These are phyloP conservation scores for Leptoclinus maculatus DNA, from an alignment of 2,797 vertebrate species.

Conservation along the genomic window DNA sequence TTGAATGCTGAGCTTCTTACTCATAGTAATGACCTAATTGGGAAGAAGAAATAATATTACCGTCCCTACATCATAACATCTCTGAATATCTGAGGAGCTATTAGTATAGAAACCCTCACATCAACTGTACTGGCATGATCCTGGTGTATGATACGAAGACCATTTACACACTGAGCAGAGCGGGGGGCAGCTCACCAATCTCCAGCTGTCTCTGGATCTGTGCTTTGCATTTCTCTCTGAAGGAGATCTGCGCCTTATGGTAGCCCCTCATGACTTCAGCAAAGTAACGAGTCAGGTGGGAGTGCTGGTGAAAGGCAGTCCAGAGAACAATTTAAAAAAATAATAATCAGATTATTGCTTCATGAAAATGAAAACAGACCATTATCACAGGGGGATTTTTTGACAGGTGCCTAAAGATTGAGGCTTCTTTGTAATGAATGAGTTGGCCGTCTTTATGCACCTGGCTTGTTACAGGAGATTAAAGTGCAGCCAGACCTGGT, in stretches of 20 bases:
- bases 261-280: slow-evolving; percentile 90
- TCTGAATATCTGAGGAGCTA: not conserved
- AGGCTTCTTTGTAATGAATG: not conserved
- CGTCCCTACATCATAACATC: not conserved
- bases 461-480: not conserved
- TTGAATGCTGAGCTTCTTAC: not conserved
- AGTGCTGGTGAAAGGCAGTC: slow-evolving; percentile 79
- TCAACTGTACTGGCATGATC: not conserved
- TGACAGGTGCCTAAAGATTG: not conserved
- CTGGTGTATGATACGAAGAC: not conserved
- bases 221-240: slow-evolving; percentile 91
- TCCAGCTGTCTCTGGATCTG: slow-evolving; percentile 88
- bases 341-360: not conserved
- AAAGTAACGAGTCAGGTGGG: slow-evolving; percentile 90
- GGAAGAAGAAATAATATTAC: not conserved
- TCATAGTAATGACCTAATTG: not conserved
- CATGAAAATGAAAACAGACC: not conserved
- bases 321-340: not conserved
- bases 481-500: slow-evolving; percentile 73
- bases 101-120: not conserved
- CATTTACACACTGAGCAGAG: not conserved
- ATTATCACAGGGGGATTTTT: not conserved
- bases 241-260: slow-evolving; percentile 88
- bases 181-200: slow-evolving; percentile 75
- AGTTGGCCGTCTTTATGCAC: not conserved